Base-by-base conservation (phyloP, 2,797 vertebrate species). In the Propithecus deckenii region DNA sequence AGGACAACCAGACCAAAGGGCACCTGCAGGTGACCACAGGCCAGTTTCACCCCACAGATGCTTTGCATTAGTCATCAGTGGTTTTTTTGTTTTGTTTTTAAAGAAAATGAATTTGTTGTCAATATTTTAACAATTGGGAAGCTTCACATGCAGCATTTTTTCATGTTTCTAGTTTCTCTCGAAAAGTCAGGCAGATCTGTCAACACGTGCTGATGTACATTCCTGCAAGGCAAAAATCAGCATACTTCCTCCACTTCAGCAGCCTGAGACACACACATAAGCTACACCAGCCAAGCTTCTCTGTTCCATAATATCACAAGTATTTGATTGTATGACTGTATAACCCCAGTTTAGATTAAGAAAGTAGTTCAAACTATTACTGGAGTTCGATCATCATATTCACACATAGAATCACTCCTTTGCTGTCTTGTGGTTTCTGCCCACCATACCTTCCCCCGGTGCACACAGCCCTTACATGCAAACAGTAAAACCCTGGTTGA, bases 121-220 rank as follows among this genome's bases (percentile, higher is more conserved):
- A 15, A 10, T 86, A 76, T 55, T 91, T 89, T 78, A 55, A 71
- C 72, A 65, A 86, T 14, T 17, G 20, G 46, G 55, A 93, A 85
- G 78, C 74, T 61, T 87, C 83, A 38, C 72, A 80, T 2, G 41
- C 4, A 22, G 14, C 25, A 1, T 61, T 63, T 65, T 67, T 92
- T 78, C 32, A 2, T 38, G 65, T 80, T 86, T 94, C 76, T 95
- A 90, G 48, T 95, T 92, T 96, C 90, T 92, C 83, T 85, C 94
- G 69, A 92, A 83, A 95, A 94, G 78, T 90, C 76, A 86, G 87
- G 95, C 43, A n/a, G 18, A 85, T 63, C 81, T 88, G 69, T 86
- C 69, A 52, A 63, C 76, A 69, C 22, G 0, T 7, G 79, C 14
- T 30, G 38, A 46, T 32, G 43, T 20, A 69, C 41, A 86, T 87